Evolutionary conservation across 1,140 invertebrate species (phyloP).

Genomic region (Conus ventricosus): DNA sequence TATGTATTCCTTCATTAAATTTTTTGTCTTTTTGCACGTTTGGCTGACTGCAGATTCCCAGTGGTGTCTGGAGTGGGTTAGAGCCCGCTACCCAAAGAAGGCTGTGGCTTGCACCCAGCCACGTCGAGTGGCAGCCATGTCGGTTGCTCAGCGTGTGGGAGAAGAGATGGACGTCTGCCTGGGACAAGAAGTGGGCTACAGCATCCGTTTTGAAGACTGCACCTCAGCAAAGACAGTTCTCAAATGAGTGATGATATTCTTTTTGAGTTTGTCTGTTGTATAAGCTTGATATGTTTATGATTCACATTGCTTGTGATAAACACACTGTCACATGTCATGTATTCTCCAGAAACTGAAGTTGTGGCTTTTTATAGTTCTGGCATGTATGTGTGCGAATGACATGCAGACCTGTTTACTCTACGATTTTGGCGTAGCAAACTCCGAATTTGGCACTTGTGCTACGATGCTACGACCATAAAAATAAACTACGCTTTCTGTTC

Average conservation of each 20-base stretch:
- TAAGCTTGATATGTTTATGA: too few relatives aligned
- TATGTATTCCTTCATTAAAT: neutral
- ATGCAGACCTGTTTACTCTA: too few relatives aligned
- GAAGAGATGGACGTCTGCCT: slow-evolving; percentile 99
- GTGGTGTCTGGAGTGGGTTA: slow-evolving; percentile 94
- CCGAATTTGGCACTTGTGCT: too few relatives aligned
- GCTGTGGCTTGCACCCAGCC: slow-evolving; percentile 98
- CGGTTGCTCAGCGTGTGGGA: slow-evolving; percentile 96
- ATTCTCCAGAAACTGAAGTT: too few relatives aligned
- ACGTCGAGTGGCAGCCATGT: slow-evolving; percentile 98
- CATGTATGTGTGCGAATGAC: too few relatives aligned
- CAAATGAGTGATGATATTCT: slow-evolving; percentile 77
- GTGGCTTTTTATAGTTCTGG: too few relatives aligned
- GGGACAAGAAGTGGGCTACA: slow-evolving; percentile 99
- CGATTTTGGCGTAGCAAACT: too few relatives aligned
- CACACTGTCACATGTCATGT: too few relatives aligned
- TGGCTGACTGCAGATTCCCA: slow-evolving; percentile 77
- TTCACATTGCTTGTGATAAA: too few relatives aligned
- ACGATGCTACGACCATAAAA: too few relatives aligned
- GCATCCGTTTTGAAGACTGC: slow-evolving; percentile 99
- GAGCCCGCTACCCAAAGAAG: slow-evolving; percentile 79
- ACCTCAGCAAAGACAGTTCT: slow-evolving; percentile 94
- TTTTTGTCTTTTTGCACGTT: neutral
- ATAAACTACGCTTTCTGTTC: too few relatives aligned
- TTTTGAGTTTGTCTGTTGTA: too few relatives aligned